phyloP scores from a whole-genome alignment of 2,888 invertebrate species.

The Pedicia rivosa region DNA sequence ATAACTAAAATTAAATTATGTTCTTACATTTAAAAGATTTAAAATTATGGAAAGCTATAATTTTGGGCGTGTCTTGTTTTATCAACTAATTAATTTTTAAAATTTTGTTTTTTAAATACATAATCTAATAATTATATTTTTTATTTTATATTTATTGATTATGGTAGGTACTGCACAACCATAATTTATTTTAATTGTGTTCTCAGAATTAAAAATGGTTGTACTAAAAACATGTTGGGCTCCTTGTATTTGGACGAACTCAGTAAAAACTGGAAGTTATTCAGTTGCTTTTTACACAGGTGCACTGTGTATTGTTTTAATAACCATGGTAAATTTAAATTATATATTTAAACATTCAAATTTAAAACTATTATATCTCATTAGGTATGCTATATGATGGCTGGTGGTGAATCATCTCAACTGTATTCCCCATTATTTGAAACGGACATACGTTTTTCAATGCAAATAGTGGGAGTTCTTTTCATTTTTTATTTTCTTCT shows the following conservation, averaged over 20 bases:
- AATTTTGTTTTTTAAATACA: too few relatives aligned
- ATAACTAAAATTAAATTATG: too few relatives aligned
- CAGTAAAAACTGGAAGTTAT: slow-evolving; percentile 57
- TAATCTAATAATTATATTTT: too few relatives aligned
- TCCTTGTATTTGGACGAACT: slow-evolving; percentile 72
- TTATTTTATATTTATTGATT: too few relatives aligned
- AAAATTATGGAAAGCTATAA: too few relatives aligned
- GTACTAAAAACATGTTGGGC: slow-evolving; percentile 70
- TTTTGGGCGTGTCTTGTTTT: too few relatives aligned
- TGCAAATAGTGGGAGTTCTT: slow-evolving; percentile 48
- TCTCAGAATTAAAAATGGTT: slow-evolving; percentile 57
- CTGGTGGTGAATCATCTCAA: slow-evolving; percentile 79
- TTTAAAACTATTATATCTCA: not conserved
- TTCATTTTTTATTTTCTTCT: slow-evolving; percentile 24
- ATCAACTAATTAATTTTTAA: too few relatives aligned
- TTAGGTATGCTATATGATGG: slow-evolving; percentile 46
- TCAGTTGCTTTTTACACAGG: slow-evolving; percentile 67
- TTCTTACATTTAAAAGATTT: too few relatives aligned
- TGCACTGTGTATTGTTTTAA: slow-evolving; percentile 54
- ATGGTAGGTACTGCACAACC: too few relatives aligned
- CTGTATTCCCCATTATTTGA: slow-evolving; percentile 81
- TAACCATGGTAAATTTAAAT: slow-evolving; percentile 34
- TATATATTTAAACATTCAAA: not conserved
- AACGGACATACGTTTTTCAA: slow-evolving; percentile 56
- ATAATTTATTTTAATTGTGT: too few relatives aligned